phyloP scores from a whole-genome alignment of 2,888 invertebrate species.

The Cantharis lateralis region DNA sequence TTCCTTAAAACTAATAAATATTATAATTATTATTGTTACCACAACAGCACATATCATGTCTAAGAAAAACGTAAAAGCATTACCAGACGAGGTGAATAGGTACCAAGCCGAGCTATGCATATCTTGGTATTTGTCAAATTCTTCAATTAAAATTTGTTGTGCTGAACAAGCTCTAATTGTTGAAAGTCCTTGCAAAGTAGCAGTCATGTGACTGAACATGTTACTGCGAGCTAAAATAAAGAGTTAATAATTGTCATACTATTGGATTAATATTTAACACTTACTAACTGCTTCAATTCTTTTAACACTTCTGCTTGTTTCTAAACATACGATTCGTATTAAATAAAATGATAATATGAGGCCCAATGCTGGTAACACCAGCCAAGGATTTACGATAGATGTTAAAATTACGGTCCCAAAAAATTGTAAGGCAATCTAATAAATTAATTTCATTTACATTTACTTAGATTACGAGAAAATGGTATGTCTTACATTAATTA shows the following conservation, averaged over 20 bases:
- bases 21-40: constrained; percentile 25
- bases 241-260: neutral
- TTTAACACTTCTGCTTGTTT: constrained; percentile 76
- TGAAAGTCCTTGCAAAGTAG: constrained; percentile 75
- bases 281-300: constrained; percentile 71
- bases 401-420: constrained; percentile 55
- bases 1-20: constrained; percentile 26
- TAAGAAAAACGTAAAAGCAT: constrained; percentile 47
- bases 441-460: constrained; percentile 6
- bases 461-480: neutral
- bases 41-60: constrained; percentile 45
- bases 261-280: neutral
- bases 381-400: constrained; percentile 66
- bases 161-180: constrained; percentile 76
- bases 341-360: constrained; percentile 60
- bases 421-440: constrained; percentile 56
- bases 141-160: constrained; percentile 64
- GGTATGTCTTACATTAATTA: constrained; percentile 61
- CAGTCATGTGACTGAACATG: constrained; percentile 75
- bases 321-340: constrained; percentile 70
- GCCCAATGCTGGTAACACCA: constrained; percentile 65
- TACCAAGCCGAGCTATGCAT: constrained; percentile 77
- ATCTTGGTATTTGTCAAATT: constrained; percentile 67
- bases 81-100: constrained; percentile 63
- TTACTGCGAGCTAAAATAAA: constrained; percentile 71